Percentiles rank a stretch among this genome's conserved stretches.
These are phyloP conservation scores for Cuculus canorus DNA, from an alignment of 2,797 vertebrate species.

Conservation along the genomic window DNA sequence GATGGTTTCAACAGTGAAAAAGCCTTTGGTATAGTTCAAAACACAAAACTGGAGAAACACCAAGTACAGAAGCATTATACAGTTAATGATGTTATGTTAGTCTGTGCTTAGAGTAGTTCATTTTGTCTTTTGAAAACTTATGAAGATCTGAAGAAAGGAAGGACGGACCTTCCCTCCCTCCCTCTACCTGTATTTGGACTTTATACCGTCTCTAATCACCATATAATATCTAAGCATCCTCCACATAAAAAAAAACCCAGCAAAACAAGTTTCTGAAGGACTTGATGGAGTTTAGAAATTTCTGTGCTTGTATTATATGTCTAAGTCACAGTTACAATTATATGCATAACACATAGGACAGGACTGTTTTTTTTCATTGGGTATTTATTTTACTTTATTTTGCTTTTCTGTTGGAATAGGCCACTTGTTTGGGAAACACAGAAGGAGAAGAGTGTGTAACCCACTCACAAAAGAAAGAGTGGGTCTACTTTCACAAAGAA, in stretches of 20 bases:
- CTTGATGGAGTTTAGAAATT: background rate
- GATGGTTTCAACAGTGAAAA: background rate
- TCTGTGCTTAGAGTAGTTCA: background rate
- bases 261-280: background rate
- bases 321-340: background rate
- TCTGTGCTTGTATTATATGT: background rate
- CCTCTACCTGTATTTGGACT: background rate
- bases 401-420: background rate
- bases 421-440: background rate
- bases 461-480: background rate
- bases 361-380: background rate
- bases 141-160: background rate
- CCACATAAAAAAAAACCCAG: background rate
- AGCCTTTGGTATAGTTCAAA: background rate
- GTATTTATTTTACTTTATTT: background rate
- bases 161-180: too few relatives aligned
- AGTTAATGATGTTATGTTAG: background rate
- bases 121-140: background rate
- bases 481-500: background rate
- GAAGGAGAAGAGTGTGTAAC: background rate
- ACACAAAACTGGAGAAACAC: background rate
- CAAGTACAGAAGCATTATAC: background rate
- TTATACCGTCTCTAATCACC: background rate
- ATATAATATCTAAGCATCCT: background rate
- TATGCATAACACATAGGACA: background rate